Conservation (phyloP, 2,888 invertebrate species). For the Dryobotodes eremita region DNA sequence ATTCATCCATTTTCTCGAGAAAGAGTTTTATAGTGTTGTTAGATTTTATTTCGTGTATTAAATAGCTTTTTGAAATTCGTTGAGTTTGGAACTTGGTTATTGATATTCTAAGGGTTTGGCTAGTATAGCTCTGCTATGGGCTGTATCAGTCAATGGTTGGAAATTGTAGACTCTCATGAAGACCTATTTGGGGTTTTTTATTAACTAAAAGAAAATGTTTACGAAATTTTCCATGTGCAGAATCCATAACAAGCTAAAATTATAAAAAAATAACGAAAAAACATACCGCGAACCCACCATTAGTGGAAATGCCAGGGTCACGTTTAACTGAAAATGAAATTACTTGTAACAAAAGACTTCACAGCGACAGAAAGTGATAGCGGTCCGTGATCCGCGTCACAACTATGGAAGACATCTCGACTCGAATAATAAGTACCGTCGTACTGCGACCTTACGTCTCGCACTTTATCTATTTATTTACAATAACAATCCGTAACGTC, state of each 20-base stretch:
- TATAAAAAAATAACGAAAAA: slow-evolving; percentile 22
- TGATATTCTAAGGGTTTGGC: background rate
- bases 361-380: slow-evolving; percentile 85
- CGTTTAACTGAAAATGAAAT: slow-evolving; percentile 84
- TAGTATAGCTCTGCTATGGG: too few species aligned
- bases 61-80: background rate
- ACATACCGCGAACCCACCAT: slow-evolving; percentile 38
- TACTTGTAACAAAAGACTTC: slow-evolving; percentile 78
- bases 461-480: slow-evolving; percentile 57
- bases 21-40: background rate
- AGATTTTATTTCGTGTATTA: background rate
- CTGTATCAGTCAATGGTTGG: background rate
- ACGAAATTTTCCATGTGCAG: background rate
- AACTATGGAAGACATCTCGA: slow-evolving; percentile 72
- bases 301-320: slow-evolving; percentile 66
- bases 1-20: slow-evolving; percentile 12
- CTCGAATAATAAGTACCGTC: slow-evolving; percentile 79
- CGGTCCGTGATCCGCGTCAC: slow-evolving; percentile 80
- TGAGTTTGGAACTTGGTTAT: background rate
- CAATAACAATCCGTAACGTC: slow-evolving; percentile 48
- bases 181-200: background rate
- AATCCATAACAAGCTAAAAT: background rate
- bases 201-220: background rate
- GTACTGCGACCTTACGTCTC: slow-evolving; percentile 55
- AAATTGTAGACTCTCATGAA: background rate